These are phyloP conservation scores for Scaptomyza cyrtandrae DNA, from an alignment of 2,888 invertebrate genomes.

Conservation along the genomic window DNA sequence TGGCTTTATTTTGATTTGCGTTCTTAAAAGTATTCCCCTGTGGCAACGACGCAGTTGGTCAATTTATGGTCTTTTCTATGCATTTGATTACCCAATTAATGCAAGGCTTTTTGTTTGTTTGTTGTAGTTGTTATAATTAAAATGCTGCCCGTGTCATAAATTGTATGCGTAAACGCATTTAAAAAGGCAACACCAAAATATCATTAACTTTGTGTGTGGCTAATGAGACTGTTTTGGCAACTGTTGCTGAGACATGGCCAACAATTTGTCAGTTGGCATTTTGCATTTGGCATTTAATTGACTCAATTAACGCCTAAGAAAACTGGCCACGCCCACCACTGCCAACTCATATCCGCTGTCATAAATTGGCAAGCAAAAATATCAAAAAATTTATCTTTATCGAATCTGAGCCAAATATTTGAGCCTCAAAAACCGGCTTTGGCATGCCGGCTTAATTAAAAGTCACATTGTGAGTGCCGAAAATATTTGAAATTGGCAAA, in stretches of 20 bases:
- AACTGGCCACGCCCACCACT: slow-evolving; percentile 45
- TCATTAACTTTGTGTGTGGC: slow-evolving; percentile 59
- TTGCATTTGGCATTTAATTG: slow-evolving; percentile 61
- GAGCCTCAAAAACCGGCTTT: slow-evolving; percentile 43
- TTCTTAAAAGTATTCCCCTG: slow-evolving; percentile 11
- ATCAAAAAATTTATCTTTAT: slow-evolving; percentile 29
- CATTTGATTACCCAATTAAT: slow-evolving; percentile 72
- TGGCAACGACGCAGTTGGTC: slow-evolving; percentile 26
- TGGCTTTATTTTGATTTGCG: slow-evolving; percentile 38
- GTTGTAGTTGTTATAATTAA: slow-evolving; percentile 15
- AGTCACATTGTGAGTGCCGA: slow-evolving; percentile 32
- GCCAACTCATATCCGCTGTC: slow-evolving; percentile 75
- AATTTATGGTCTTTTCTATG: slow-evolving; percentile 46
- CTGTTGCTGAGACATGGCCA: neutral
- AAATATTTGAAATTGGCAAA: slow-evolving; percentile 43
- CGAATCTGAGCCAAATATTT: slow-evolving; percentile 53
- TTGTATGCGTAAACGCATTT: slow-evolving; percentile 25
- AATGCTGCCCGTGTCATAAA: slow-evolving; percentile 57
- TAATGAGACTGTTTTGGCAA: slow-evolving; percentile 55
- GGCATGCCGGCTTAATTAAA: slow-evolving; percentile 55
- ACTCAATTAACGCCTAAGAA: slow-evolving; percentile 71
- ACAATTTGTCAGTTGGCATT: slow-evolving; percentile 19
- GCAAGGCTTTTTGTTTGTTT: slow-evolving; percentile 18
- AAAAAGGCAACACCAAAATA: slow-evolving; percentile 5
- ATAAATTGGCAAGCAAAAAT: slow-evolving; percentile 52